Evolutionary conservation across 1,140 invertebrate species (phyloP).

Genomic region (Drosophila bocki): DNA sequence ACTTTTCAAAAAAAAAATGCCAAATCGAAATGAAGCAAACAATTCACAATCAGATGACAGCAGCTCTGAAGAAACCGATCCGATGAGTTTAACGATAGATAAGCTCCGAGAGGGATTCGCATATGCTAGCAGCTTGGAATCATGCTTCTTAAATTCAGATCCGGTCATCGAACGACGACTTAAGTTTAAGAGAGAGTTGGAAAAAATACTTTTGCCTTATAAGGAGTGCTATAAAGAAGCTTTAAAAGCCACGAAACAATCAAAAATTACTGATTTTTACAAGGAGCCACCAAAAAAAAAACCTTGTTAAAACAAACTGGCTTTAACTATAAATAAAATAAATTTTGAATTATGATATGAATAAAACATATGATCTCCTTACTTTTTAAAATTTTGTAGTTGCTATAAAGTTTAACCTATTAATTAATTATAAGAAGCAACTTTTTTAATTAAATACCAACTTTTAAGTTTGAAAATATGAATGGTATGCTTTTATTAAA

Average conservation of each 20-base stretch:
- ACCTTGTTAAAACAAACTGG: too few species aligned
- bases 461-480: too few species aligned
- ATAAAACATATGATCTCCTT: too few species aligned
- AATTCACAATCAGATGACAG: constrained; percentile 1
- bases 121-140: constrained; percentile 32
- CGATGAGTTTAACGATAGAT: constrained; percentile 31
- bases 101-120: constrained; percentile 13
- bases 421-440: too few species aligned
- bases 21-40: constrained; percentile 1
- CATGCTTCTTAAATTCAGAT: constrained; percentile 34
- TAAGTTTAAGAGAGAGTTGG: constrained; percentile 20
- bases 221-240: constrained; percentile 14
- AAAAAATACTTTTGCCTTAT: constrained; percentile 1
- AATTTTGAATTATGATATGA: too few species aligned
- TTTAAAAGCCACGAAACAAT: constrained; percentile 14
- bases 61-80: constrained; percentile 34
- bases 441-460: too few species aligned
- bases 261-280: constrained; percentile 8
- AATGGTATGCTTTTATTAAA: too few species aligned
- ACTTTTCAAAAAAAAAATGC: constrained; percentile 1
- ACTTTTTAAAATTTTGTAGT: too few species aligned
- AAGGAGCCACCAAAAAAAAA: constrained; percentile 1
- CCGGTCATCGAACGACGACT: constrained; percentile 20
- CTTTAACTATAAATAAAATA: too few species aligned
- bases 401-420: too few species aligned